Percentiles rank a stretch among this genome's conserved stretches.
phyloP scores from a whole-genome alignment of 2,888 invertebrate genomes.

The Zhengitettix transpicula region DNA sequence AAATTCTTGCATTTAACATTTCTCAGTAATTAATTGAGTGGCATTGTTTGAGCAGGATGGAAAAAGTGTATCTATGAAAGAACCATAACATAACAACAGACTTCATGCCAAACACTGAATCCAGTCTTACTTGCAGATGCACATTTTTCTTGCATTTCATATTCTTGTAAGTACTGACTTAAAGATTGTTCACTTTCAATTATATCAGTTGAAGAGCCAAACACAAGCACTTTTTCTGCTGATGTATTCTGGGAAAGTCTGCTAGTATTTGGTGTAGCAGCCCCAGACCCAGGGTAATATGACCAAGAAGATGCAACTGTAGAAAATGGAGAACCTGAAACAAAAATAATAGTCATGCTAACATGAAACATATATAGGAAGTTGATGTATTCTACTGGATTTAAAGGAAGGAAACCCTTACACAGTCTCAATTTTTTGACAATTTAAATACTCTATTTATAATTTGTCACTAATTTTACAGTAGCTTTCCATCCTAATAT shows the following conservation, averaged over 20 bases:
- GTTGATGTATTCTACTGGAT: too few relatives aligned
- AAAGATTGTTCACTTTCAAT: not conserved
- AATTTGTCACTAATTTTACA: too few relatives aligned
- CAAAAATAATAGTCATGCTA: not conserved
- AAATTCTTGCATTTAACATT: too few relatives aligned
- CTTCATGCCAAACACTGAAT: not conserved
- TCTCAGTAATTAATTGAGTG: not conserved
- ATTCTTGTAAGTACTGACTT: not conserved
- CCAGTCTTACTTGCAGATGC: not conserved
- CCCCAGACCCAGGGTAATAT: not conserved
- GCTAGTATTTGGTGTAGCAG: not conserved
- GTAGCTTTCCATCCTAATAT: too few relatives aligned
- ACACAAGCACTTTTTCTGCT: not conserved
- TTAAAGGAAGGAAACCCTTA: too few relatives aligned
- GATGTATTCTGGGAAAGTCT: not conserved
- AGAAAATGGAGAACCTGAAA: not conserved
- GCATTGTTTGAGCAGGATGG: not conserved
- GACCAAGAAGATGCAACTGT: not conserved
- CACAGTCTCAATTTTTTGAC: too few relatives aligned
- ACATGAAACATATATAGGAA: too few relatives aligned
- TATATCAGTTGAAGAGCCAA: not conserved
- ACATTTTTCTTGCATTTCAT: not conserved
- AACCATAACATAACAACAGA: not conserved
- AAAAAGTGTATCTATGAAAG: not conserved
- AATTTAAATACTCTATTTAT: too few relatives aligned